Evolutionary conservation across 2,888 invertebrate genomes (phyloP).

Genomic region (Dicyrtoma fusca): DNA sequence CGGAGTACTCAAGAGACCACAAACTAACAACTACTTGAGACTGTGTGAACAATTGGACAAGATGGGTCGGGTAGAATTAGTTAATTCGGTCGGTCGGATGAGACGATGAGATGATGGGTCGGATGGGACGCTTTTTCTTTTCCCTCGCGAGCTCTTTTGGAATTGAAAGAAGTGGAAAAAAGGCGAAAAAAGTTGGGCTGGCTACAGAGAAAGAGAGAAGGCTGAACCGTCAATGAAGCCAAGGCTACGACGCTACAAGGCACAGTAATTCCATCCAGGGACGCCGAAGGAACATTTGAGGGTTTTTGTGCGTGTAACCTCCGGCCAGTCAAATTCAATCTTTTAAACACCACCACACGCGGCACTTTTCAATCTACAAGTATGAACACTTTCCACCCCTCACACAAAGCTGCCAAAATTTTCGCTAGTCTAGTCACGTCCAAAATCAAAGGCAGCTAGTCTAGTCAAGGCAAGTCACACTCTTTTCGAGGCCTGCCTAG

Average conservation of each 20-base stretch:
- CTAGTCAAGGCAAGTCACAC: too few relatives aligned
- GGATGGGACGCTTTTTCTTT: slow-evolving; percentile 26
- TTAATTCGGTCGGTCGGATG: too few relatives aligned
- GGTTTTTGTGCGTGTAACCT: slow-evolving; percentile 19
- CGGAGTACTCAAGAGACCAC: too few relatives aligned
- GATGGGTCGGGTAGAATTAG: slow-evolving; percentile 12
- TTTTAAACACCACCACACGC: not conserved
- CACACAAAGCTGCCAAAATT: too few relatives aligned
- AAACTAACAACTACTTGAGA: too few relatives aligned
- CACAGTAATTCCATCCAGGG: not conserved
- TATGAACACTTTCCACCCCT: too few relatives aligned
- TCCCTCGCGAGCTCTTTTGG: slow-evolving; percentile 21
- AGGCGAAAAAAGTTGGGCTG: not conserved
- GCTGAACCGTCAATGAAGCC: not conserved
- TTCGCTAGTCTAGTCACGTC: too few relatives aligned
- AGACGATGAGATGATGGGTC: too few relatives aligned
- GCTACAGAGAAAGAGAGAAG: not conserved
- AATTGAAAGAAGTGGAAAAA: not conserved
- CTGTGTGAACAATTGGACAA: not conserved
- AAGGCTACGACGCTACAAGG: not conserved
- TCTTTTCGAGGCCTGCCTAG: too few relatives aligned
- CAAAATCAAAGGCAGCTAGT: too few relatives aligned
- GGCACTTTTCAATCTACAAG: not conserved
- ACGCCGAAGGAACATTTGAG: slow-evolving; percentile 7
- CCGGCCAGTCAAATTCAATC: slow-evolving; percentile 4